Percentiles rank a stretch among this genome's conserved stretches.
Conservation (phyloP, 2,888 invertebrate species). For the Cataglyphis livida region DNA sequence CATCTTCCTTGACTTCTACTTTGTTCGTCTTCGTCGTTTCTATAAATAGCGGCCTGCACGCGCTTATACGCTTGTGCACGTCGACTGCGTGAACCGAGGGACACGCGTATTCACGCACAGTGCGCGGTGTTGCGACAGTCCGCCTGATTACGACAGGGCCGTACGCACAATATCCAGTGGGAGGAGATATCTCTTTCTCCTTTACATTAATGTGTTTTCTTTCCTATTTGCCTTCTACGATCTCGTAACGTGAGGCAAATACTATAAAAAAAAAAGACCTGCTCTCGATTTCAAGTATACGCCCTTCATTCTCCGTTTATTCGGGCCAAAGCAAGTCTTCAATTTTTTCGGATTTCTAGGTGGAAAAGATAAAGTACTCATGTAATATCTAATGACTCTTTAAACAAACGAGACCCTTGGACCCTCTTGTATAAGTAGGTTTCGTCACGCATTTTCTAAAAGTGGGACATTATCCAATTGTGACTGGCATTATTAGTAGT, state of each 20-base stretch:
- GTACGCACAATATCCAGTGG: conserved; percentile 46
- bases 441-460: conserved; percentile 5
- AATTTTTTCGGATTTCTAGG: background rate
- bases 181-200: conserved; percentile 54
- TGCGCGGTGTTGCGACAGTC: conserved; percentile 61
- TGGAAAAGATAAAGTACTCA: background rate
- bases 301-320: background rate
- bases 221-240: background rate
- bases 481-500: background rate
- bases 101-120: conserved; percentile 57
- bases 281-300: background rate
- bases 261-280: background rate
- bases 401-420: background rate
- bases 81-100: conserved; percentile 57
- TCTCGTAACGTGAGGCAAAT: background rate
- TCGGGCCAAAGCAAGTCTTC: background rate
- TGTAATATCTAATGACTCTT: background rate
- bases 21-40: conserved; percentile 56
- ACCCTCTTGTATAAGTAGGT: no score
- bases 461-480: conserved; percentile 4
- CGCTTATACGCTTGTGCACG: conserved; percentile 54
- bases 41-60: conserved; percentile 62
- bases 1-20: conserved; percentile 70
- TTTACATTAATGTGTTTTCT: conserved; percentile 3
- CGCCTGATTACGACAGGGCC: conserved; percentile 63